A percentile compares a stretch with the other conserved stretches of the same genome.
phyloP scores from a whole-genome alignment of 1,140 invertebrate genomes.

The Drosophila tani region DNA sequence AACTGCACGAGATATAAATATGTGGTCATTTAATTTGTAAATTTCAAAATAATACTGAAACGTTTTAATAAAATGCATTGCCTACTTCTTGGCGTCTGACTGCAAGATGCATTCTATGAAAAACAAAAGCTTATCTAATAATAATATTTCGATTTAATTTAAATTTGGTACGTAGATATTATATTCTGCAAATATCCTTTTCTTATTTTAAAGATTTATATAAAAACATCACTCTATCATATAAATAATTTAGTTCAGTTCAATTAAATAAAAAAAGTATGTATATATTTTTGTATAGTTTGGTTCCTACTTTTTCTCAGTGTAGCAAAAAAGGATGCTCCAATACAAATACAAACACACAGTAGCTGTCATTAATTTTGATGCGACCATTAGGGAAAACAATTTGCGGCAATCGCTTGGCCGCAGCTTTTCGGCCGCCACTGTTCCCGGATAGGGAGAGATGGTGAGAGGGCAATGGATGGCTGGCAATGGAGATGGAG shows the following conservation, averaged over 20 bases:
- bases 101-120: too few species aligned
- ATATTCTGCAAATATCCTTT: too few species aligned
- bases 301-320: not conserved
- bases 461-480: constrained; percentile 2
- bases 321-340: constrained; percentile 51
- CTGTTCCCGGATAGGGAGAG: constrained; percentile 11
- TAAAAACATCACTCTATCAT: too few species aligned
- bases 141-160: not conserved
- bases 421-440: constrained; percentile 24
- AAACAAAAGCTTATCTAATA: not conserved
- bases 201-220: too few species aligned
- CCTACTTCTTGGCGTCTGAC: not conserved
- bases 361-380: constrained; percentile 31
- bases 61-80: not conserved
- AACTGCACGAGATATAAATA: not conserved
- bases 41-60: not conserved
- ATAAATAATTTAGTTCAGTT: too few species aligned
- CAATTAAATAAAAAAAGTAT: not conserved
- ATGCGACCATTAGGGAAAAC: constrained; percentile 56
- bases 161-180: too few species aligned
- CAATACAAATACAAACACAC: constrained; percentile 32
- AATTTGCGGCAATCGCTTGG: constrained; percentile 37
- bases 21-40: not conserved
- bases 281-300: too few species aligned
- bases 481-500: constrained; percentile 2